Conservation (phyloP, 2,888 invertebrate genomes). For the Fissipunctia ypsillon region DNA sequence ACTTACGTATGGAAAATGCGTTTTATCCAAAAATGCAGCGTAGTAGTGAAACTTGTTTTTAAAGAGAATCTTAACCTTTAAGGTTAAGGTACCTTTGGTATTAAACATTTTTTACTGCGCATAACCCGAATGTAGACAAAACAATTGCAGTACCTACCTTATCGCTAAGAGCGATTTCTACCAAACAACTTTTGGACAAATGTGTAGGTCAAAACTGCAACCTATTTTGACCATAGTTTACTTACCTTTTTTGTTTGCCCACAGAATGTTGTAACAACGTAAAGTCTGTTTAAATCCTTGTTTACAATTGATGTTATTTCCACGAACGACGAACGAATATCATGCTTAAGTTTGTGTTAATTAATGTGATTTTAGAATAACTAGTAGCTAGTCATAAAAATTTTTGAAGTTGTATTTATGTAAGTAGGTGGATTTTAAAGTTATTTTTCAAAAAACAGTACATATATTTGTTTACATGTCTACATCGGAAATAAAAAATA, state of each 20-base stretch:
- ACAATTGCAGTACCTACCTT: background rate
- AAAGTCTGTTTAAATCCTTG: background rate
- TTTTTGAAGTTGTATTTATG: background rate
- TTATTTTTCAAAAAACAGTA: background rate
- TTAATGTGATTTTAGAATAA: background rate
- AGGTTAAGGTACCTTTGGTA: background rate
- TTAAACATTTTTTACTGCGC: background rate
- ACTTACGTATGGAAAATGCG: background rate
- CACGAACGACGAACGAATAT: background rate
- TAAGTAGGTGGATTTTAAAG: background rate
- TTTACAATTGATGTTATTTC: background rate
- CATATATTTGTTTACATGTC: background rate
- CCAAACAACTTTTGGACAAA: conserved; percentile 4
- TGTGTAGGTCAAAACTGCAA: conserved; percentile 7
- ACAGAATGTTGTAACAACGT: background rate
- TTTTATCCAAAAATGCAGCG: conserved; percentile 22
- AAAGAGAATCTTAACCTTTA: background rate
- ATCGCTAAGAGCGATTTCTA: conserved; percentile 8
- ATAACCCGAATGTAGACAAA: conserved; percentile 7
- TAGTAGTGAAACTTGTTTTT: conserved; percentile 19
- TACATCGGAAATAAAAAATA: too few relatives aligned
- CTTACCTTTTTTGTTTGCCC: background rate
- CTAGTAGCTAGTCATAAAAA: background rate
- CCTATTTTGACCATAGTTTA: background rate
- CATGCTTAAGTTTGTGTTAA: background rate